Conservation (phyloP, 1,140 invertebrate genomes). For the Armadillidium nasatum region DNA sequence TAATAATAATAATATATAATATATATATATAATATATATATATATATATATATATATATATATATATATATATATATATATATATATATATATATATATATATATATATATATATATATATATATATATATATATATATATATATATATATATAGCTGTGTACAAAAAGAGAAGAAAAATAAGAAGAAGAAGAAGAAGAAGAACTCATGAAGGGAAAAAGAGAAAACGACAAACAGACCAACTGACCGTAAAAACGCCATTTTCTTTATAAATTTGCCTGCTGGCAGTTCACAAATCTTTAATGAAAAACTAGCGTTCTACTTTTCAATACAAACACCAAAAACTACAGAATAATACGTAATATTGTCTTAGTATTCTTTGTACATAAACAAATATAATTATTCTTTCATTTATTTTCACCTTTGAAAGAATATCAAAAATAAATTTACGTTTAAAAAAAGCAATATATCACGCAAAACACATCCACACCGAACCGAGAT, state of each 20-base stretch:
- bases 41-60: neutral
- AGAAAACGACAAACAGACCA: neutral
- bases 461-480: neutral
- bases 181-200: neutral
- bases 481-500: neutral
- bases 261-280: conserved; percentile 1
- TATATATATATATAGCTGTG: neutral
- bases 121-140: conserved; percentile 15
- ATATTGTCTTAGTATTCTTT: neutral
- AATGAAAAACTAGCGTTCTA: conserved; percentile 1
- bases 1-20: neutral
- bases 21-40: neutral
- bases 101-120: conserved; percentile 14
- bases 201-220: neutral
- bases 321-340: neutral
- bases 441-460: neutral
- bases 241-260: neutral
- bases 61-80: neutral
- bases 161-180: neutral
- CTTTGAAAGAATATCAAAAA: neutral
- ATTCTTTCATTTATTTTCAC: neutral
- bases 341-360: neutral
- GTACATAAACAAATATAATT: neutral
- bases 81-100: conserved; percentile 11
- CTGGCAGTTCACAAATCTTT: neutral